A percentile compares a stretch with the other conserved stretches of the same genome.
Evolutionary conservation across 2,888 invertebrate genomes (phyloP).

Genomic region (Acrobasis repandana): DNA sequence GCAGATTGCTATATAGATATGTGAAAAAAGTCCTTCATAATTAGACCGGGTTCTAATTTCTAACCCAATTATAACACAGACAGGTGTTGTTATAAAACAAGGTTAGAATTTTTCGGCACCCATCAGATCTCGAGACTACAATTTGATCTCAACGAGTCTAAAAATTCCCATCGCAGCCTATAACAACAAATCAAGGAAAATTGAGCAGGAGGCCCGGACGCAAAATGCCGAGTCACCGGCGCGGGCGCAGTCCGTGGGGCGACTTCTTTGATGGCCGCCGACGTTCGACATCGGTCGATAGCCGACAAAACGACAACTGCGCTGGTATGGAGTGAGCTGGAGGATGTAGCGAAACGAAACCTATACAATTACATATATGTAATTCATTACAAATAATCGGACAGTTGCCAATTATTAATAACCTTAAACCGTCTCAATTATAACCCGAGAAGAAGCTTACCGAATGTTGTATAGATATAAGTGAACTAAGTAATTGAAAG

Average conservation of each 20-base stretch:
- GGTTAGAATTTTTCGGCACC: not conserved
- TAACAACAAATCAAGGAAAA: slow-evolving; percentile 54
- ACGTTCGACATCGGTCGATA: slow-evolving; percentile 77
- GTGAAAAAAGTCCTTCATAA: too few species aligned
- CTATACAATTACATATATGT: too few species aligned
- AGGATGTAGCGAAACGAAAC: slow-evolving; percentile 39
- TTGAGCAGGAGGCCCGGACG: slow-evolving; percentile 46
- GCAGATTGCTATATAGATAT: too few species aligned
- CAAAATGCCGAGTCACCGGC: slow-evolving; percentile 73
- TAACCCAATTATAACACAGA: not conserved
- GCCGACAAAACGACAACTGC: slow-evolving; percentile 76
- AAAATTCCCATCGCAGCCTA: slow-evolving; percentile 15
- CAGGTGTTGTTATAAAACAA: not conserved
- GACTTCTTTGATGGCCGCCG: slow-evolving; percentile 76
- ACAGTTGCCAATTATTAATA: too few species aligned
- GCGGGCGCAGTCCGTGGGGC: slow-evolving; percentile 65
- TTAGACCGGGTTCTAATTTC: too few species aligned
- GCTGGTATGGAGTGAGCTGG: slow-evolving; percentile 41
- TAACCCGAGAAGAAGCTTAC: too few species aligned
- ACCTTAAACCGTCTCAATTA: too few species aligned
- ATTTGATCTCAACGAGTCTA: not conserved
- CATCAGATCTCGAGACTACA: not conserved
- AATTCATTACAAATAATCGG: too few species aligned
- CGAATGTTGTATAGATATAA: too few species aligned
- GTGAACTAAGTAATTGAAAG: too few species aligned